Conservation (phyloP, 1,140 invertebrate species). For the Drosophila parvula region DNA sequence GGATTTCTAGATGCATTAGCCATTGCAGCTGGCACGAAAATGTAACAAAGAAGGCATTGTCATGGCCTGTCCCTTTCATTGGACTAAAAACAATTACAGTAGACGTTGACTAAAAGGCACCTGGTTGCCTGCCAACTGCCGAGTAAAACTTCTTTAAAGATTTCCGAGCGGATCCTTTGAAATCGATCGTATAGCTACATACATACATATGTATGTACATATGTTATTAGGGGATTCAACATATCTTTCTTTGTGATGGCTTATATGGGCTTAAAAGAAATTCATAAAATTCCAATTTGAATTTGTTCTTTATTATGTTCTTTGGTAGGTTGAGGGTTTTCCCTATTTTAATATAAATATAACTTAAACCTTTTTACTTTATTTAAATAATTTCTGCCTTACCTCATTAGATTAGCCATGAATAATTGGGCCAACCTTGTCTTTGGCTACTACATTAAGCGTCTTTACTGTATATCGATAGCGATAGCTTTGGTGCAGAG, state of each 20-base stretch:
- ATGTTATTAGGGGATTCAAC: not conserved
- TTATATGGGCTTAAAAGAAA: not conserved
- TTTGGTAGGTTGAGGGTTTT: not conserved
- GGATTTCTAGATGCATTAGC: conserved; percentile 19
- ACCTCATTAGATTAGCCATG: conserved; percentile 5
- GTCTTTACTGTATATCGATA: conserved; percentile 29
- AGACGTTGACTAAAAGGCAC: not conserved
- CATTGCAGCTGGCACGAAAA: conserved; percentile 19
- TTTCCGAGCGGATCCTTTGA: not conserved
- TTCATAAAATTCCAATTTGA: not conserved
- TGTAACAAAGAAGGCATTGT: conserved; percentile 31
- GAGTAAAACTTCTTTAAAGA: not conserved
- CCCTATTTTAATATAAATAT: no score
- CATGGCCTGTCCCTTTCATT: conserved; percentile 19
- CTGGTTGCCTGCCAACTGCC: not conserved
- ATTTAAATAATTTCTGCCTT: not conserved
- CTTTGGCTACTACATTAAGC: not conserved
- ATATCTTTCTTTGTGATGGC: not conserved
- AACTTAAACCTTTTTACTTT: not conserved
- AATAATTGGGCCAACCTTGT: conserved; percentile 11
- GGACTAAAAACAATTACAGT: conserved; percentile 5
- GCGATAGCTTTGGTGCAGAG: conserved; percentile 12
- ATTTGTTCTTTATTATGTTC: no score
- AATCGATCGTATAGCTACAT: not conserved
- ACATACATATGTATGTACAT: not conserved